Evolutionary conservation across 64 coral and sea anemone species (phyloP), one percentile per base, ranked within the genome.

Genomic region (Pocillopora verrucosa): DNA sequence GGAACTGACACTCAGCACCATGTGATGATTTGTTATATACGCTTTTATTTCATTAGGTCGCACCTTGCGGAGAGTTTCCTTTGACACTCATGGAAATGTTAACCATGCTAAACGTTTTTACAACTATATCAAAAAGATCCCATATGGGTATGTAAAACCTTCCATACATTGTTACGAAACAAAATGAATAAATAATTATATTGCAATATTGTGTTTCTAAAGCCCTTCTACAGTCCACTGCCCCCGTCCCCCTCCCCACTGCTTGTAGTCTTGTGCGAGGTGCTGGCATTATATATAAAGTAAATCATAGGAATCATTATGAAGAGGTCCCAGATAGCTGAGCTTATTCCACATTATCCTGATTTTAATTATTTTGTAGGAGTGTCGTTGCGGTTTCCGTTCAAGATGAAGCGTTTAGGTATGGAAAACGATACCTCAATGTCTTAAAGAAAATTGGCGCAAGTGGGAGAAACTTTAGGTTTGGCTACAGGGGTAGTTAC

Each of bases 401-500:
- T 38, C 80, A 82, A 38, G 80, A 82, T 35, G 80, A 82, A 38
- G 80, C 60, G 3, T 34, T 22, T 78, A 10, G 10, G 38, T n/a
- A 22, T 25, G 60, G 30, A 16, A 36, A 65, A 64, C 14, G 34
- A 17, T 82, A 82, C 80, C 34, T 82, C 60, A 19, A 6, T 36
- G 34, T 34, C 36, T 34, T 82, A 3, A 24, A 26, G 61, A 60
- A 61, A 37, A 20, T 82, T 61, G 80, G 80, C 60, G 19, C 36
- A 26, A 36, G 13, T 16, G 61, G 80, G 16, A 16, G 24, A 17
- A 41, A 82, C 15, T 82, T 78, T 16, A 65, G 60, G 15, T 64
- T 65, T 65, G 80, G 80, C 59, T 82, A 20, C 80, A 63, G 80
- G 58, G 60, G 80, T 16, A 82, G 80, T 22, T 82, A 64, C 10